These are phyloP conservation scores for Zaprionus nigranus DNA, from an alignment of 1,140 invertebrate species.

Conservation along the genomic window DNA sequence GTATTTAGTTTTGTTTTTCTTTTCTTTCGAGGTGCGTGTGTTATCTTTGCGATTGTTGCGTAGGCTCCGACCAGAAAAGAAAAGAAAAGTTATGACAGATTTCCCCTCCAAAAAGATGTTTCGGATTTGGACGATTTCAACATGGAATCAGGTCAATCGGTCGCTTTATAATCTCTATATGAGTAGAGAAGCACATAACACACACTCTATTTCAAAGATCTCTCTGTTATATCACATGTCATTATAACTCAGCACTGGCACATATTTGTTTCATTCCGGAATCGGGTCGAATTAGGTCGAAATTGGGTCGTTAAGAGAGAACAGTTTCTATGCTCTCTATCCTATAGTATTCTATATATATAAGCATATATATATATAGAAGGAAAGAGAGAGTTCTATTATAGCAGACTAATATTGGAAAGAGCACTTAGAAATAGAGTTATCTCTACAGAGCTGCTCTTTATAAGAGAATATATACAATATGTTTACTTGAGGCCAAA, in stretches of 20 bases:
- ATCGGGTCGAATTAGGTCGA: not conserved
- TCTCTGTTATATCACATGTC: too few relatives aligned
- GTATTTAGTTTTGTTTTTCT: slow-evolving; percentile 46
- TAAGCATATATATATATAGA: too few relatives aligned
- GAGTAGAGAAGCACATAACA: not conserved
- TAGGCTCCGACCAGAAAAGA: slow-evolving; percentile 59
- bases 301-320: too few relatives aligned
- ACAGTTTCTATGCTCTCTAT: too few relatives aligned
- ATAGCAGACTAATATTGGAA: too few relatives aligned
- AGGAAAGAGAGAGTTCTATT: not conserved
- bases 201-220: not conserved
- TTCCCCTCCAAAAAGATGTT: slow-evolving; percentile 9
- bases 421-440: too few relatives aligned
- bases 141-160: slow-evolving; percentile 33
- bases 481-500: not conserved
- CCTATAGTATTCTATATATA: too few relatives aligned
- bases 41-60: slow-evolving; percentile 68
- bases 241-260: not conserved
- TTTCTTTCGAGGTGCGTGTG: slow-evolving; percentile 52
- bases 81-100: slow-evolving; percentile 72
- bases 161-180: not conserved
- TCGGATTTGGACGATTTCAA: not conserved
- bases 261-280: not conserved
- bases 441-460: not conserved
- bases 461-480: not conserved